Conservation (phyloP, 2,797 vertebrate species). For the Lemur catta region DNA sequence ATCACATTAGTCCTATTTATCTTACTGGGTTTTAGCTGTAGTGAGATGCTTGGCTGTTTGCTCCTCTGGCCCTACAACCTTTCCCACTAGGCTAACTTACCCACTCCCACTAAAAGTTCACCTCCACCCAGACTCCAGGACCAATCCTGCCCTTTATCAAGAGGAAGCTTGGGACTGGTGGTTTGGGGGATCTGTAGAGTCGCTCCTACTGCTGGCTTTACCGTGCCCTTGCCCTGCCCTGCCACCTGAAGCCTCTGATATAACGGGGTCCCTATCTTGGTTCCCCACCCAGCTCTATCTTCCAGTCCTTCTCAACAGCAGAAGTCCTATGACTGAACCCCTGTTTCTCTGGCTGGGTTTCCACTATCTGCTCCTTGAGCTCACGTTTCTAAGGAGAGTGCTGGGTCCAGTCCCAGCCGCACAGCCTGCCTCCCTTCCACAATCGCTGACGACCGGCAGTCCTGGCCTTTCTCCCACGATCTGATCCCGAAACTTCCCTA, state of each 20-base stretch:
- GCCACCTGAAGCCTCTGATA: not conserved
- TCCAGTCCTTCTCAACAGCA: not conserved
- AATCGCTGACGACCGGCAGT: rapidly evolving
- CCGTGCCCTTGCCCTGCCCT: not conserved
- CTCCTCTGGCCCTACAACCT: not conserved
- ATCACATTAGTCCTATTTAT: not conserved
- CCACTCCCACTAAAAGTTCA: not conserved
- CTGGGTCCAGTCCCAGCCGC: not conserved
- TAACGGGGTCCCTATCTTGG: not conserved
- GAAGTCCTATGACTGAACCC: not conserved
- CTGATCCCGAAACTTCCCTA: not conserved
- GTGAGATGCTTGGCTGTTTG: not conserved
- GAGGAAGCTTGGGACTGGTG: not conserved
- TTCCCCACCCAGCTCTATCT: not conserved
- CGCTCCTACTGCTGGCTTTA: not conserved
- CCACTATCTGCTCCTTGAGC: not conserved
- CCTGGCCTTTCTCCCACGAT: not conserved
- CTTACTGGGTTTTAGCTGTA: not conserved
- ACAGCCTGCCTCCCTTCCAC: not conserved
- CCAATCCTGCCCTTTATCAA: not conserved
- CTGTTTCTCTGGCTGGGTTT: not conserved
- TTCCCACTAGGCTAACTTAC: not conserved
- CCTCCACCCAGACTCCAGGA: not conserved
- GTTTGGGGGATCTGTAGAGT: not conserved
- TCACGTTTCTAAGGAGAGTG: not conserved